Evolutionary conservation across 2,797 vertebrate species (phyloP).

Genomic region (Chrosomus eos): DNA sequence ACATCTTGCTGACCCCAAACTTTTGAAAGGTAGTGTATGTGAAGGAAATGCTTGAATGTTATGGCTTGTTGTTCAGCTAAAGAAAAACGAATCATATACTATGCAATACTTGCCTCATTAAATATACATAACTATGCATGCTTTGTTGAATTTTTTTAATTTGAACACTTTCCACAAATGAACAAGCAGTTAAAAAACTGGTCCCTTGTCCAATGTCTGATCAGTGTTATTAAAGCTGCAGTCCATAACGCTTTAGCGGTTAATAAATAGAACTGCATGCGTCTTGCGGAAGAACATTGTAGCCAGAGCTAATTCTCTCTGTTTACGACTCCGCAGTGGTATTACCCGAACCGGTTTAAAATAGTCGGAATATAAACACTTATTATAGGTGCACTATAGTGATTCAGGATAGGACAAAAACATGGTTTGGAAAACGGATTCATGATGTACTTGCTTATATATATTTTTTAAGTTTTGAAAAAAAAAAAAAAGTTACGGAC

Average conservation of each 20-base stretch:
- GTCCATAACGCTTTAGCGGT: no score
- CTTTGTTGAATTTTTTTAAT: neutral
- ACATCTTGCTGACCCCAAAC: neutral
- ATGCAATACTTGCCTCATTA: neutral
- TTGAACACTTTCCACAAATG: neutral
- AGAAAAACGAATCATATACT: neutral
- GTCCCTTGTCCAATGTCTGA: neutral
- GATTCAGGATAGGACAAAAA: no score
- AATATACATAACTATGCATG: neutral
- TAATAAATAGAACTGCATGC: no score
- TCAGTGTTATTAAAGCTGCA: neutral
- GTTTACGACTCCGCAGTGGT: no score
- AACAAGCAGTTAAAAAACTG: neutral
- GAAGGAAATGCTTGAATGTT: neutral
- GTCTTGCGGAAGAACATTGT: no score
- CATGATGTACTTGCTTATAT: no score
- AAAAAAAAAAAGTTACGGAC: no score
- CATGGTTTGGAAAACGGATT: no score
- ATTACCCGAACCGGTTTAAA: no score
- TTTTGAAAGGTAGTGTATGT: neutral
- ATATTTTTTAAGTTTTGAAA: rapidly evolving
- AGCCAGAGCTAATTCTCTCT: no score
- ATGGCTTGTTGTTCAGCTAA: neutral
- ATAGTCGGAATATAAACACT: no score
- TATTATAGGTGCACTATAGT: no score